These are phyloP conservation scores for Manis crassicaudata DNA, from an alignment of 2,797 vertebrate species.

Conservation along the genomic window DNA sequence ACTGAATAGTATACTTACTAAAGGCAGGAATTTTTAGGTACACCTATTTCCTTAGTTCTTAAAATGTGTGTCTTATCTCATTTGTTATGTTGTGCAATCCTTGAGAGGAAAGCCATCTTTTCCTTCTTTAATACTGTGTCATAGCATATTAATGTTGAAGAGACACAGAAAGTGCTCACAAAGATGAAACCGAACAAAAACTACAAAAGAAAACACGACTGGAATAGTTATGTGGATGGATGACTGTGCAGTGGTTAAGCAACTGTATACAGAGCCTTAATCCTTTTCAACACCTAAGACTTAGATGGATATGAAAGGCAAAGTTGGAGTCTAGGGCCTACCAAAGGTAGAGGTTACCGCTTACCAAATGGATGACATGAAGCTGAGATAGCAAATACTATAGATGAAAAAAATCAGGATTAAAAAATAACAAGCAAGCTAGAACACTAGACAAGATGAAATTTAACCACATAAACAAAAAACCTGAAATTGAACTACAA, in stretches of 20 bases:
- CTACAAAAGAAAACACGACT: neutral
- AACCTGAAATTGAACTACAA: neutral
- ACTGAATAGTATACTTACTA: neutral
- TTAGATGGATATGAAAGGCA: neutral
- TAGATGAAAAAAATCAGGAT: neutral
- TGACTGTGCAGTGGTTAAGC: neutral
- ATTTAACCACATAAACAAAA: neutral
- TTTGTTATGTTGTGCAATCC: neutral
- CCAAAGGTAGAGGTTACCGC: neutral
- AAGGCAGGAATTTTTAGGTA: neutral
- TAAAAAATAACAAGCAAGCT: constrained; percentile 25
- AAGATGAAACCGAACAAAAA: neutral
- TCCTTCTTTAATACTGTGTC: neutral
- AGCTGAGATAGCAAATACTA: constrained; percentile 30
- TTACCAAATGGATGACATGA: neutral
- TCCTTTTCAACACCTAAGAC: neutral
- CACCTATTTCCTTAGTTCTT: neutral
- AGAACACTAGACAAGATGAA: neutral
- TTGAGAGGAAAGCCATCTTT: neutral
- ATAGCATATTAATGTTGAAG: neutral
- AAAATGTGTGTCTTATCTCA: neutral
- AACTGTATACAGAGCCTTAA: neutral
- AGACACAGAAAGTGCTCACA: neutral
- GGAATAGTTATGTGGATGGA: neutral
- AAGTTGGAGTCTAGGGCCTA: no score